A percentile compares a stretch with the other conserved stretches of the same genome.
Conservation (phyloP, 2,888 invertebrate genomes). For the Epirrhoe tristata region DNA sequence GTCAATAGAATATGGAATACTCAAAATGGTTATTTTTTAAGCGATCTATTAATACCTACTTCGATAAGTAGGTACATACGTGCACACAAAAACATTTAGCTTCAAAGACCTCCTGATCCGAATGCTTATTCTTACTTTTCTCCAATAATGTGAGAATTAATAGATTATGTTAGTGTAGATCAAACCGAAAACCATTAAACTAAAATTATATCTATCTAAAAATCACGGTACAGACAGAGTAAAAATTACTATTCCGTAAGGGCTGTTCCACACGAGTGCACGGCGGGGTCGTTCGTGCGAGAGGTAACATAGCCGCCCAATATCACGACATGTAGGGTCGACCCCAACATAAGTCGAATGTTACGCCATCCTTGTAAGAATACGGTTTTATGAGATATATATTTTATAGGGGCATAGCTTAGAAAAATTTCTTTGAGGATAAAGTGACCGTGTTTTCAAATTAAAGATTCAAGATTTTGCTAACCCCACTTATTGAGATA, state of each 20-base stretch:
- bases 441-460: neutral
- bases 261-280: constrained; percentile 68
- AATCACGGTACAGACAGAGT: constrained; percentile 15
- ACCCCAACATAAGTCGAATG: constrained; percentile 40
- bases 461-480: neutral
- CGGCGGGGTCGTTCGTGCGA: constrained; percentile 66
- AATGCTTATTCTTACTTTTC: too few species aligned
- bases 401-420: constrained; percentile 10
- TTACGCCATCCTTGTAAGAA: constrained; percentile 44
- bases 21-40: too few species aligned
- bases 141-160: too few species aligned
- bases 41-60: too few species aligned
- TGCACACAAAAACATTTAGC: too few species aligned
- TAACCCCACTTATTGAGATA: too few species aligned
- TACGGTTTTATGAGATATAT: constrained; percentile 42
- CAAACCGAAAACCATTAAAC: neutral
- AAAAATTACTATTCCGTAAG: constrained; percentile 45
- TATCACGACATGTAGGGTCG: constrained; percentile 58
- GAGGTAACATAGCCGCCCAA: constrained; percentile 72
- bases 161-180: too few species aligned
- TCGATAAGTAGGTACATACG: too few species aligned
- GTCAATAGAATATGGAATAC: too few species aligned
- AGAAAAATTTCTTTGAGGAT: neutral
- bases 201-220: neutral
- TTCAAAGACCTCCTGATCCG: too few species aligned